Evolutionary conservation across 2,797 vertebrate genomes (phyloP), one percentile per base, ranked within the genome.

Genomic region (Poeciliopsis gracilis): DNA sequence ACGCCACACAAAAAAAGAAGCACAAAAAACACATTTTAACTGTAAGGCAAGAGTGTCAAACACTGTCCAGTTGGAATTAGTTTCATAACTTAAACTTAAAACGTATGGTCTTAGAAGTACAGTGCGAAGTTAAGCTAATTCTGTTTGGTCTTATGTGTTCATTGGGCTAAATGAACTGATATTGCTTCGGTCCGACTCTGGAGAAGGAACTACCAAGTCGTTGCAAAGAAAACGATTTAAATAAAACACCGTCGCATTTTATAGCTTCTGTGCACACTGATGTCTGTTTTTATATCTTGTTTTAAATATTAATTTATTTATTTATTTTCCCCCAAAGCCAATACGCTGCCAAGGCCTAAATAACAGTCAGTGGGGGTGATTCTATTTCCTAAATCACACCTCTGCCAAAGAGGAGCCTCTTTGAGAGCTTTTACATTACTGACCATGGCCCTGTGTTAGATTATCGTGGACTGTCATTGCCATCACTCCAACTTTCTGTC

Each of bases 381-480:
- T 91, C 84, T 77, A 86, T 86, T 94, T 93, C 88, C 86, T 75
- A 88, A 88, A 92, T 92, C 90, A 81, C 78, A 73, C 81, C 84
- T 87, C 77, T 9, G 66, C 43, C 77, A 75, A 73, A 78, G 85
- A 86, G 82, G 80, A 91, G 88, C 74, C 83, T 90, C 86, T 84
- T 89, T 46, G 25, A 88, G 86, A 87, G 72, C 89, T 91, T 90
- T 91, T 88, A 88, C 87, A 92, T 90, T 90, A 91, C 91, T 93
- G 91, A 90, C 89, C 90, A 86, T 88, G 88, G 79, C 87, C 93
- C 87, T 72, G 53, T 82, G 79, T 90, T 90, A 86, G 77, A 90
- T 91, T 88, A 88, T 79, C 66, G 77, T 78, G 75, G 79, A 49
- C 89, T 82, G 83, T 91, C 87, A 90, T 88, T 89, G 84, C 80